phyloP scores from a whole-genome alignment of 2,113 vertebrate genomes.

The Ceyx melanurus region DNA sequence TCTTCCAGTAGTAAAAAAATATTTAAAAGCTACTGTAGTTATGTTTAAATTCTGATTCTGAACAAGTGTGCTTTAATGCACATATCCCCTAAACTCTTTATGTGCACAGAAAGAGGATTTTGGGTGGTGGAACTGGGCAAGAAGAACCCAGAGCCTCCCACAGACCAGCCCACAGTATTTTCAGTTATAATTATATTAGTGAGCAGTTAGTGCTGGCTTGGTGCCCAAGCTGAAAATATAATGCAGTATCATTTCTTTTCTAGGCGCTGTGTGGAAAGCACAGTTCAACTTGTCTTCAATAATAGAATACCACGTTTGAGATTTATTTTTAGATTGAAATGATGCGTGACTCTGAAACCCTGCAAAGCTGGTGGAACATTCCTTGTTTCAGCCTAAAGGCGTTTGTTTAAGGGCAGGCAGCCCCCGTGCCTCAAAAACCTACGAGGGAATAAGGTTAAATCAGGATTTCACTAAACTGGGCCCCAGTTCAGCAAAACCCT shows the following conservation, averaged over 20 bases:
- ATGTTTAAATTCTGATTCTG: not conserved
- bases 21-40: not conserved
- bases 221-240: not conserved
- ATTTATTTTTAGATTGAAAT: slow-evolving; percentile 36
- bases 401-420: fast-evolving
- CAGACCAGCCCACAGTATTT: not conserved
- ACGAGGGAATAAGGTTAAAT: not conserved
- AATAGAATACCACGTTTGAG: not conserved
- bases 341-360: not conserved
- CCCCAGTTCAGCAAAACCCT: not conserved
- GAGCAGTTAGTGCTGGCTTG: not conserved
- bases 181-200: not conserved
- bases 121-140: not conserved
- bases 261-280: not conserved
- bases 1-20: not conserved
- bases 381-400: not conserved
- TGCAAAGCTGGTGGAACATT: not conserved
- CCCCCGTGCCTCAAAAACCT: not conserved
- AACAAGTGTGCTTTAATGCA: not conserved
- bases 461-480: not conserved
- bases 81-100: not conserved
- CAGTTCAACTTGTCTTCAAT: not conserved
- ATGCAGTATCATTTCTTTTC: not conserved
- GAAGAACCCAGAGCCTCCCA: not conserved
- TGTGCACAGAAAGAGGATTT: not conserved